Base-by-base conservation (phyloP, 2,888 invertebrate genomes). In the Himalopsyche tibetana region DNA sequence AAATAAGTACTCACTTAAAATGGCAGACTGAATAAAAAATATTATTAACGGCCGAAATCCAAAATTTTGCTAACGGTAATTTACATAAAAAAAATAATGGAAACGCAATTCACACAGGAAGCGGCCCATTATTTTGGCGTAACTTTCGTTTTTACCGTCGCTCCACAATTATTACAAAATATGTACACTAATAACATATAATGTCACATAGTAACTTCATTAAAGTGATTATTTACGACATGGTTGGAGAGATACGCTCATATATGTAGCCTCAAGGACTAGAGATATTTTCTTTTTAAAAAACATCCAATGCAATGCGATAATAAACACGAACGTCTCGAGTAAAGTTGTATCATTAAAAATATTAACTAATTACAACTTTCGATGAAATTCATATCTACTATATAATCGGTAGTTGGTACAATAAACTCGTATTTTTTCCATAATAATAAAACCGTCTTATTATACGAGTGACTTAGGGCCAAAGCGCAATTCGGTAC, bases 51-150 rank as follows among this genome's bases (percentile, higher is more conserved):
- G 11, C 6, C 63, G 63, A 63, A 63, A 63, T 63, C 19, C 19
- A 19, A 63, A 63, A 63, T 63, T 63, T 28, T 63, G 63, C 63
- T 19, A 63, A 63, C 63, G 63, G 63, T 63, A 63, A 63, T 63
- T 63, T 63, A 63, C 63, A 15, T 63, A 45, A 45, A 45, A 45
- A 63, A 63, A 63, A 63, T 19, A 63, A n/a, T 19, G 63, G 19
- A 63, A 63, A 63, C 80, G 42, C 38, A 81, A 81, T 81, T 81
- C 40, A 81, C 81, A 45, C 42, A 17, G 81, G 81, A 81, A 81
- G 45, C 19, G 81, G 42, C 42, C 55, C 42, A 81, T 81, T 81
- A 81, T 45, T 42, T 42, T 45, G 28, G 81, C 45, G 45, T 51
- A 81, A 81, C 42, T 45, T 81, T 81, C 45, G 28, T 40, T 81